phyloP scores from a whole-genome alignment of 1,140 invertebrate genomes.

The Ceratosolen fusciceps region DNA sequence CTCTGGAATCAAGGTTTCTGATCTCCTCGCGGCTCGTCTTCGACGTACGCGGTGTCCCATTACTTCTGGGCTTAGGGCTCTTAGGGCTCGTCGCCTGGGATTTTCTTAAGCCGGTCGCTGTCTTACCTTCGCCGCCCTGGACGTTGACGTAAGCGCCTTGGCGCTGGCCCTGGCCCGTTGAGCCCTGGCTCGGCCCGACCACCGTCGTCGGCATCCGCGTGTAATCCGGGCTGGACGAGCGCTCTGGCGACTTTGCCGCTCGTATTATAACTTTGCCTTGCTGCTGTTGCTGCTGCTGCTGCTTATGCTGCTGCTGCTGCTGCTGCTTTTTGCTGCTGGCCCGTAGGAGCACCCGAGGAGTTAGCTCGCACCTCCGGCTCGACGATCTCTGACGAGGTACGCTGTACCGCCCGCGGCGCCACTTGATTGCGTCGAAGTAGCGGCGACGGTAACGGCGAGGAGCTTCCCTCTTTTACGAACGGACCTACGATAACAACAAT shows the following conservation, averaged over 20 bases:
- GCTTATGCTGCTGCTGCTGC: too few relatives aligned
- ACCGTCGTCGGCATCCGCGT: constrained; percentile 75
- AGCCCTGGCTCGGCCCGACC: constrained; percentile 72
- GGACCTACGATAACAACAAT: constrained; percentile 62
- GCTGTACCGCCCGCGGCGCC: constrained; percentile 65
- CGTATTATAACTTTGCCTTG: constrained; percentile 78
- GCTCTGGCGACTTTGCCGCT: constrained; percentile 72
- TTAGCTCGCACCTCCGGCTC: constrained; percentile 66
- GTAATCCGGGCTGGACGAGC: constrained; percentile 74
- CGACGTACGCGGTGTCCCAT: background rate
- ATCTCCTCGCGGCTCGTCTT: constrained; percentile 4
- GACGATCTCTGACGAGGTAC: constrained; percentile 63
- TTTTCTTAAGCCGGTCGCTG: constrained; percentile 30
- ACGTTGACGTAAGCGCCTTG: constrained; percentile 80
- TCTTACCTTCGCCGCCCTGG: constrained; percentile 69
- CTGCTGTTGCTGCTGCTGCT: too few relatives aligned
- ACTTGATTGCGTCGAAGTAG: constrained; percentile 65
- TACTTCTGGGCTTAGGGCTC: constrained; percentile 8
- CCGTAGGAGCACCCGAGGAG: constrained; percentile 53
- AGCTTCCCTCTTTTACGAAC: constrained; percentile 65
- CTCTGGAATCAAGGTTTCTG: constrained; percentile 23
- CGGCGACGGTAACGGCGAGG: constrained; percentile 68
- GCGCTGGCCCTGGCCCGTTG: constrained; percentile 62
- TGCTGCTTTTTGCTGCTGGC: constrained; percentile 72
- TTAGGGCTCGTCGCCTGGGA: too few relatives aligned